Evolutionary conservation across 2,888 invertebrate genomes (phyloP), one percentile per base, ranked within the genome.

Genomic region (Xestobium rufovillosum): DNA sequence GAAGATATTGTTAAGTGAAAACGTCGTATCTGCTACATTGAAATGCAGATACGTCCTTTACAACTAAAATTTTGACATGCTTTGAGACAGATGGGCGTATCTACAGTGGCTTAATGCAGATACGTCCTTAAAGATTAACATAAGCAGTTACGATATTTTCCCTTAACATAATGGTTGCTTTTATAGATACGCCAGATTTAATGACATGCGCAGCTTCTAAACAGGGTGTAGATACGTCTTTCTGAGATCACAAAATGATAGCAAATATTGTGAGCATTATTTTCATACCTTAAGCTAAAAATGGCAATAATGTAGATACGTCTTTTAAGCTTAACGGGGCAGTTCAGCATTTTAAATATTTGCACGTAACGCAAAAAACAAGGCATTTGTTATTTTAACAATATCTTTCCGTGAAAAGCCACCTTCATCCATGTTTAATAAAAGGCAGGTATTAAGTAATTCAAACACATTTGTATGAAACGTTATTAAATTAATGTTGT

Each of bases 11-110:
- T 8, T 19, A 19, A 19, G 23, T 19, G 23, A 19, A 19, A 19
- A 19, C 23, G 23, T 19, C 23, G 23, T 19, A 19, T 19, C 23
- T 19, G 23, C n/a, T 19, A 19, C 23, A 19, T 19, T 19, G 23
- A 19, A 19, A 19, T 19, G n/a, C 23, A 19, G 23, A 19, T 19
- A 19, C n/a, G n/a, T 19, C 23, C 23, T 19, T 8, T 6, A 19
- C n/a, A 19, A 19, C n/a, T 19, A 19, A 19, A 19, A 8, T 19
- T 19, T 19, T 19, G 23, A 8, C 23, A 19, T 19, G 23, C n/a
- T 19, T 19, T 19, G 23, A 19, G 23, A 19, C 23, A 6, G n/a
- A 19, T 19, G 23, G n/a, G n/a, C 23, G 23, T 19, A 19, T 19
- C 23, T 19, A 19, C 23, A 19, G 23, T 6, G 23, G n/a, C 23